phyloP scores from a whole-genome alignment of 2,888 invertebrate species.

The Camponotus fellah region DNA sequence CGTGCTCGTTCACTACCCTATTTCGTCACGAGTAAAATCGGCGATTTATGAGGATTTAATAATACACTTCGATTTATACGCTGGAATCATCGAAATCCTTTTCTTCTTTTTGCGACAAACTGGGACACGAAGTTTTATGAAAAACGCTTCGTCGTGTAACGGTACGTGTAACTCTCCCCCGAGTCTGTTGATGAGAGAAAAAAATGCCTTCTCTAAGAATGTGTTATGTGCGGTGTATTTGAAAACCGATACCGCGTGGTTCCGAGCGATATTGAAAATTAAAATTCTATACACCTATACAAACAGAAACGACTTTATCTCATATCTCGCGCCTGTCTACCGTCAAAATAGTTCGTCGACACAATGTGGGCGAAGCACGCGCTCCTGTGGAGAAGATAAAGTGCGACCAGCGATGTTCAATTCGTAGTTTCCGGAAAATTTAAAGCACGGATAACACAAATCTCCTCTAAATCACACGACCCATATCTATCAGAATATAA shows the following conservation, averaged over 20 bases:
- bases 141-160: background rate
- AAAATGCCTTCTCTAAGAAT: background rate
- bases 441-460: background rate
- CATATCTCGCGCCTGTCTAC: background rate
- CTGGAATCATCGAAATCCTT: background rate
- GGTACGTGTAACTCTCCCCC: background rate
- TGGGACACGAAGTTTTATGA: background rate
- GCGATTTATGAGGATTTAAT: background rate
- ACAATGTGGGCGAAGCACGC: slow-evolving; percentile 20
- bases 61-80: background rate
- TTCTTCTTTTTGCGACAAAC: background rate
- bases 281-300: slow-evolving; percentile 40
- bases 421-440: slow-evolving; percentile 6
- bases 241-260: slow-evolving; percentile 23
- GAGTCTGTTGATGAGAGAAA: slow-evolving; percentile 13
- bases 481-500: background rate
- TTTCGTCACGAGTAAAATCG: background rate
- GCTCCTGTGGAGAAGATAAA: background rate
- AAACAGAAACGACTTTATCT: slow-evolving; percentile 15
- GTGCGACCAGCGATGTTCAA: slow-evolving; percentile 5
- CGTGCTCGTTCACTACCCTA: background rate
- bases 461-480: background rate
- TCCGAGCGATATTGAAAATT: slow-evolving; percentile 46
- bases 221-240: background rate
- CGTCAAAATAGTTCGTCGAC: slow-evolving; percentile 29